Conservation (phyloP, 2,797 vertebrate genomes). For the Sebastes taczanowskii region DNA sequence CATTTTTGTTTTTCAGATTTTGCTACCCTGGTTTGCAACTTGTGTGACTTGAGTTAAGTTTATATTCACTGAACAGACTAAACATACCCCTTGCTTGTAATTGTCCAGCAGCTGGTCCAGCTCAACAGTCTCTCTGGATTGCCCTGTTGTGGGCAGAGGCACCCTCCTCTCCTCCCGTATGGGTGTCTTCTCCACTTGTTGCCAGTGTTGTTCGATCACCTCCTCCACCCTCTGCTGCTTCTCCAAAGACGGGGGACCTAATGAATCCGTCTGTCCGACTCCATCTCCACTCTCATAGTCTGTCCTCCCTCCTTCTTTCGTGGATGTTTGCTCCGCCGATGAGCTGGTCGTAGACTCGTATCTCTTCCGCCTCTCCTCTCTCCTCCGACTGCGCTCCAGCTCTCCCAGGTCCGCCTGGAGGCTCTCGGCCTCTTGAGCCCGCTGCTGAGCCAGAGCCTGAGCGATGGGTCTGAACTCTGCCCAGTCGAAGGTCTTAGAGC, state of each 20-base stretch:
- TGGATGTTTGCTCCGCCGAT: constrained; percentile 24
- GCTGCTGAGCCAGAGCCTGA: constrained; percentile 85
- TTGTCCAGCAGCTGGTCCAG: constrained; percentile 82
- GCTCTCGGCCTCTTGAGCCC: constrained; percentile 78
- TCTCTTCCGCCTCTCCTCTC: constrained; percentile 83
- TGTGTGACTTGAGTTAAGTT: not conserved
- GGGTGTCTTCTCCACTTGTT: constrained; percentile 86
- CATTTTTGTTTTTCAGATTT: not conserved
- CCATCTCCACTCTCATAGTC: constrained; percentile 60
- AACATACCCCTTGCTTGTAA: constrained; percentile 84
- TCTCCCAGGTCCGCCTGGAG: constrained; percentile 75
- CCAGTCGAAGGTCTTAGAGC: constrained; percentile 89
- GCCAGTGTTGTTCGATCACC: constrained; percentile 87
- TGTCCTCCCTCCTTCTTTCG: constrained; percentile 47
- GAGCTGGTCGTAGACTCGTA: constrained; percentile 76
- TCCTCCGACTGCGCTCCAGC: constrained; percentile 75
- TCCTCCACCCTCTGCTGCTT: constrained; percentile 83
- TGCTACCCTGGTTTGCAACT: not conserved
- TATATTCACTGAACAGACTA: not conserved
- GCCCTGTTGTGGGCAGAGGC: constrained; percentile 68
- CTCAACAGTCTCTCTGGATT: constrained; percentile 71
- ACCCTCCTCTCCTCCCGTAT: constrained; percentile 84
- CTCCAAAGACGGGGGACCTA: constrained; percentile 49
- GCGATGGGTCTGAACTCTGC: constrained; percentile 87
- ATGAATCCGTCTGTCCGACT: not conserved